Conservation (phyloP, 2,797 vertebrate genomes). For the Nannoperca obscura region DNA sequence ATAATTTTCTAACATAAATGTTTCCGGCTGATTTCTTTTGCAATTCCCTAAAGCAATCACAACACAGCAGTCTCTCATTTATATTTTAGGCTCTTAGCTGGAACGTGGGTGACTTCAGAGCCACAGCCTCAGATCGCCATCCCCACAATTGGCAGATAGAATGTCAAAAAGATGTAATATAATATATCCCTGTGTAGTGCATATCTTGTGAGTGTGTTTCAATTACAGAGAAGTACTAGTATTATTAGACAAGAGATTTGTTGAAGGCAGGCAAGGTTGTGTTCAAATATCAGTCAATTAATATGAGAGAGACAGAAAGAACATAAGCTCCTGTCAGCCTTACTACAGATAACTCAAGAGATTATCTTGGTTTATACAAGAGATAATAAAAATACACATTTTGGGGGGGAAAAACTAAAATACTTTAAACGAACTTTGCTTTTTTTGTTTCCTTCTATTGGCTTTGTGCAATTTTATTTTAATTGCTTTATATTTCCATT, state of each 20-base stretch:
- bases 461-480: neutral
- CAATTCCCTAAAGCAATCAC: neutral
- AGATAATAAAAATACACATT: neutral
- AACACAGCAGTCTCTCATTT: neutral
- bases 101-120: neutral
- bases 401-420: neutral
- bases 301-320: neutral
- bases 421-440: neutral
- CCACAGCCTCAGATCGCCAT: neutral
- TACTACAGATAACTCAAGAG: too few relatives aligned
- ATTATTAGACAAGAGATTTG: neutral
- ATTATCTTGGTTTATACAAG: too few relatives aligned
- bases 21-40: neutral
- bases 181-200: neutral
- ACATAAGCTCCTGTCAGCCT: neutral
- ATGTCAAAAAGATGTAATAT: neutral
- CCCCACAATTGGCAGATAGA: neutral
- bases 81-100: neutral
- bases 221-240: neutral
- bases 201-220: neutral
- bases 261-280: neutral
- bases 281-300: neutral
- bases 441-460: neutral
- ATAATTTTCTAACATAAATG: neutral
- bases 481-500: too few relatives aligned